phyloP scores from a whole-genome alignment of 92 coral and sea anemone genomes.

The Plumapathes pennacea region DNA sequence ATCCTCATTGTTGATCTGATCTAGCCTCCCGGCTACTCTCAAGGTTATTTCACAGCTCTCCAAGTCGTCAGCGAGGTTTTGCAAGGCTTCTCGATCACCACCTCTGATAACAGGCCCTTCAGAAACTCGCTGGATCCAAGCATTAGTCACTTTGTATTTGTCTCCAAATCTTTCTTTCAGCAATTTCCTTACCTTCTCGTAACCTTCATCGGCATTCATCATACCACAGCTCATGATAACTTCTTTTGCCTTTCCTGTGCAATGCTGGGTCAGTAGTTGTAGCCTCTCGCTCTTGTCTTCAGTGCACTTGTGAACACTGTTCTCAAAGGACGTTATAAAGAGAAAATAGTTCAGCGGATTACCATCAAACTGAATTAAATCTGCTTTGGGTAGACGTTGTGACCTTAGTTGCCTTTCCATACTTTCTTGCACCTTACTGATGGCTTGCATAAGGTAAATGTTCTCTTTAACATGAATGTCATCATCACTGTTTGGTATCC shows the following conservation, averaged over 20 bases:
- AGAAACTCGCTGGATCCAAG: slow-evolving; percentile 37
- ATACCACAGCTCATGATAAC: slow-evolving; percentile 20
- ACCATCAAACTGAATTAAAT: slow-evolving; percentile 35
- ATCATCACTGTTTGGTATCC: no score
- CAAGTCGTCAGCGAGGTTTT: slow-evolving; percentile 47
- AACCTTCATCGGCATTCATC: slow-evolving; percentile 34
- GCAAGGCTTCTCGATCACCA: slow-evolving; percentile 25
- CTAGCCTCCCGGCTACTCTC: slow-evolving; percentile 21
- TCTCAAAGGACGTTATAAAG: slow-evolving; percentile 23
- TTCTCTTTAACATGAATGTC: no score
- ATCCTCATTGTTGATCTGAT: slow-evolving; percentile 39
- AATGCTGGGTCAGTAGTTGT: slow-evolving; percentile 40
- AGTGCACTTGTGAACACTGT: slow-evolving; percentile 17
- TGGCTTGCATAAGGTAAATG: slow-evolving; percentile 9
- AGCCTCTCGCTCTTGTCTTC: slow-evolving; percentile 17
- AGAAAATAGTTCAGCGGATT: slow-evolving; percentile 15
- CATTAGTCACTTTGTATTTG: slow-evolving; percentile 36
- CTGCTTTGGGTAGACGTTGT: slow-evolving; percentile 21
- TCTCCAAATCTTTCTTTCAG: slow-evolving; percentile 47
- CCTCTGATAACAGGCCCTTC: slow-evolving; percentile 6
- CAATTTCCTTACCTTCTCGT: slow-evolving; percentile 30
- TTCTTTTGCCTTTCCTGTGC: slow-evolving; percentile 51
- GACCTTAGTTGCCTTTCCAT: slow-evolving; percentile 38
- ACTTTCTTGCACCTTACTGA: slow-evolving; percentile 15
- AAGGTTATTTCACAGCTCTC: slow-evolving; percentile 40